These are phyloP conservation scores for Cyphomyrmex costatus DNA, from an alignment of 1,140 invertebrate genomes.

Conservation along the genomic window DNA sequence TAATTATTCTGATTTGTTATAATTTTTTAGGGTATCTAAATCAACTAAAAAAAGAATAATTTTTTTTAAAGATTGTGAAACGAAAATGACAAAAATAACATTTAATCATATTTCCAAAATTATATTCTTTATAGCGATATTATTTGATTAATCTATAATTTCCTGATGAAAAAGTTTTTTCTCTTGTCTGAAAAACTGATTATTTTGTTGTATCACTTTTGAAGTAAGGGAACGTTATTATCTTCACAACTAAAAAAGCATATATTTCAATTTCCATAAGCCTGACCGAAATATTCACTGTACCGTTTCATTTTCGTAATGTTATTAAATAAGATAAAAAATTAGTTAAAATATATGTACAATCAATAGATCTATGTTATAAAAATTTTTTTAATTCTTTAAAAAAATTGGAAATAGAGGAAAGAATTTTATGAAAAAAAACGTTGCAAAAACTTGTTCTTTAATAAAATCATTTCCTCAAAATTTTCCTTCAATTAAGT, in stretches of 20 bases:
- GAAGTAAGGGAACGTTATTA: background rate
- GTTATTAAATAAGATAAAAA: too few species aligned
- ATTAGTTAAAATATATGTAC: background rate
- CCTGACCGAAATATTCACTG: constrained; percentile 20
- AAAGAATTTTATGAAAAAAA: background rate
- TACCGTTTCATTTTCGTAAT: background rate
- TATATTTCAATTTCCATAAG: constrained; percentile 14
- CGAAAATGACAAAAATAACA: too few species aligned
- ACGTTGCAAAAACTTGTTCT: background rate
- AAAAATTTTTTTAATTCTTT: background rate
- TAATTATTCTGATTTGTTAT: too few species aligned
- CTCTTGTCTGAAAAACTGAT: too few species aligned
- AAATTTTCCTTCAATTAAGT: background rate
- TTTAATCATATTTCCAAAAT: too few species aligned
- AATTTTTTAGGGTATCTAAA: too few species aligned
- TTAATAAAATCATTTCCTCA: background rate
- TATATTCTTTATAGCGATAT: too few species aligned
- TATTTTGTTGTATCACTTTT: too few species aligned
- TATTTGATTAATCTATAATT: too few species aligned
- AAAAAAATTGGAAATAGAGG: background rate
- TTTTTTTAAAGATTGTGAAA: too few species aligned
- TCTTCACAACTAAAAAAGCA: background rate
- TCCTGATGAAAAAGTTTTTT: too few species aligned
- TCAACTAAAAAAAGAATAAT: too few species aligned
- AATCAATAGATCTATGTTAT: background rate